Percentiles rank a stretch among this genome's conserved stretches.
Evolutionary conservation across 2,888 invertebrate genomes (phyloP).

Genomic region (Fragum fragum): DNA sequence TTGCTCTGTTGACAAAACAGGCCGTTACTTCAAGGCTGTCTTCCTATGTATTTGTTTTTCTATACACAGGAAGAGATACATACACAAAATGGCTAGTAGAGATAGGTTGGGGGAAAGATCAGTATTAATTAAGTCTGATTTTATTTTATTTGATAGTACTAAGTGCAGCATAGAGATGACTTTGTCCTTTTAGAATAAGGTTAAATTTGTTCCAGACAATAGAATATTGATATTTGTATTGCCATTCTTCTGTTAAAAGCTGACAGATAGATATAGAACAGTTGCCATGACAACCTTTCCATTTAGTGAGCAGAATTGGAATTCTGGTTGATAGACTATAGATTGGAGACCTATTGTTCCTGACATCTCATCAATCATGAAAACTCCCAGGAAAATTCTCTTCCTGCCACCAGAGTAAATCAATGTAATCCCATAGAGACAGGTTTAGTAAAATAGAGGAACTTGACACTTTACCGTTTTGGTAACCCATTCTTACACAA

Average conservation of each 20-base stretch:
- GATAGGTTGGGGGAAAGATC: too few relatives aligned
- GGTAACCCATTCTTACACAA: too few relatives aligned
- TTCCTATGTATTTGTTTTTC: too few relatives aligned
- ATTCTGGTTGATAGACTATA: conserved; percentile 16
- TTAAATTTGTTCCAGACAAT: conserved; percentile 14
- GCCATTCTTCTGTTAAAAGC: conserved; percentile 20
- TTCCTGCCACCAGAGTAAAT: conserved; percentile 1
- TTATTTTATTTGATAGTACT: too few relatives aligned
- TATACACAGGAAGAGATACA: too few relatives aligned
- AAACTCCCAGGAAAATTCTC: conserved; percentile 5
- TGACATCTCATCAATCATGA: conserved; percentile 24
- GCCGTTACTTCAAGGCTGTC: too few relatives aligned
- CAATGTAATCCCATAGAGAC: conserved; percentile 18
- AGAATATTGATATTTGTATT: conserved; percentile 13
- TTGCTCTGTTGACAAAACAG: too few relatives aligned
- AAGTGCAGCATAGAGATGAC: too few relatives aligned
- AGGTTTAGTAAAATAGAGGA: background rate
- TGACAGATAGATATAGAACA: conserved; percentile 28
- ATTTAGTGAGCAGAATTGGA: conserved; percentile 11
- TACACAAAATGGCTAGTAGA: too few relatives aligned
- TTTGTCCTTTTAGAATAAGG: background rate
- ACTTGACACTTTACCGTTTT: too few relatives aligned
- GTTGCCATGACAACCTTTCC: conserved; percentile 23
- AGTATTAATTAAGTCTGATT: too few relatives aligned
- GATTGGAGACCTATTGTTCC: conserved; percentile 18